Percentiles rank a stretch among this genome's conserved stretches.
These are phyloP conservation scores for Thalassophryne amazonica DNA, from an alignment of 2,797 vertebrate species.

Conservation along the genomic window DNA sequence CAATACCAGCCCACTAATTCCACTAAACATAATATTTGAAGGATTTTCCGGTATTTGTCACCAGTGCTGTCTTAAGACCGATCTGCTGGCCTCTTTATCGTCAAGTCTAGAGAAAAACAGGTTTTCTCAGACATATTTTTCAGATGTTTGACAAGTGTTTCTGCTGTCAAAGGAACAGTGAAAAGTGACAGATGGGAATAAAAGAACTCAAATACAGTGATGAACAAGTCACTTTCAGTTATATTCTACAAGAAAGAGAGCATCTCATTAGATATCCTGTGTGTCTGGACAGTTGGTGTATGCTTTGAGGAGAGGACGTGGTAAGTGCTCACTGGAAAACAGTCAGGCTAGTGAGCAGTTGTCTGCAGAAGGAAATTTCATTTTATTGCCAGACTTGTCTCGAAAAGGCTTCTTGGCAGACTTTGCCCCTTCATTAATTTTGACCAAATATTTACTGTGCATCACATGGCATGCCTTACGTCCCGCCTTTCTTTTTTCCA, in stretches of 20 bases:
- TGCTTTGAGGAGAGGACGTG: constrained; percentile 31
- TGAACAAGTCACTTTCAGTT: constrained; percentile 19
- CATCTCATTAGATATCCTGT: constrained; percentile 9
- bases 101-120: constrained; percentile 12
- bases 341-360: constrained; percentile 53
- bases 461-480: constrained; percentile 62
- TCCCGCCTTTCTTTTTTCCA: constrained; percentile 64
- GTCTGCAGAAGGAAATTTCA: constrained; percentile 69
- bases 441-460: constrained; percentile 77
- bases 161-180: constrained; percentile 13
- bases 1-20: too few species aligned
- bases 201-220: constrained; percentile 5
- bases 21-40: constrained; percentile 17
- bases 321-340: constrained; percentile 60
- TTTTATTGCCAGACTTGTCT: constrained; percentile 72
- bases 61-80: constrained; percentile 25
- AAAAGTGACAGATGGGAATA: constrained; percentile 23
- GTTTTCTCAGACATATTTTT: constrained; percentile 10
- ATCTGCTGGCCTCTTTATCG: constrained; percentile 3
- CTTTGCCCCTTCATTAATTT: constrained; percentile 73
- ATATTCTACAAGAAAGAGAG: constrained; percentile 9
- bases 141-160: constrained; percentile 23
- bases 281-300: constrained; percentile 57
- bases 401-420: constrained; percentile 67
- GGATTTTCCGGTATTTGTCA: constrained; percentile 33